Evolutionary conservation across 64 coral and sea anemone species (phyloP).

Genomic region (Anthopleura sola): DNA sequence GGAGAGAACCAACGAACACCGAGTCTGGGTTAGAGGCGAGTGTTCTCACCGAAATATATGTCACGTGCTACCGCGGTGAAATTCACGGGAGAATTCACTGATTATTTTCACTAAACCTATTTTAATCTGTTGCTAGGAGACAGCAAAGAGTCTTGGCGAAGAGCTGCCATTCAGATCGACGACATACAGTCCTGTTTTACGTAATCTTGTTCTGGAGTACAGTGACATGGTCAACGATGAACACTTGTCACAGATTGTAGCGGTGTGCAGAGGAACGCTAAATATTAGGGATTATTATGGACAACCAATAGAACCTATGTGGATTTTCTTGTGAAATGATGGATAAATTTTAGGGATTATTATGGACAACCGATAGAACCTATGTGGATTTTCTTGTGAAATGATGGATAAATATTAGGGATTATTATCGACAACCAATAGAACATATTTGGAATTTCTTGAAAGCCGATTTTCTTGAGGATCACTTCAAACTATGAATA

Average conservation of each 20-base stretch:
- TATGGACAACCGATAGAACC: too few relatives aligned
- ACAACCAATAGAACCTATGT: slow-evolving; percentile 73
- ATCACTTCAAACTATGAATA: too few relatives aligned
- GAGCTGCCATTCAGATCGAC: slow-evolving; percentile 65
- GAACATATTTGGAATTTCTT: too few relatives aligned
- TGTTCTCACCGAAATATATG: too few relatives aligned
- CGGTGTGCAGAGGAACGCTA: slow-evolving; percentile 81
- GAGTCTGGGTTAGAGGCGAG: too few relatives aligned
- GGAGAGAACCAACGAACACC: too few relatives aligned
- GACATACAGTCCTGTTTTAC: slow-evolving; percentile 54
- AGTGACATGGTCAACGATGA: slow-evolving; percentile 89
- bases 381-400: neutral
- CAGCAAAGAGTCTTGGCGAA: slow-evolving; percentile 58
- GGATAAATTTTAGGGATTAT: slow-evolving; percentile 2
- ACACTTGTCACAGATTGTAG: slow-evolving; percentile 73
- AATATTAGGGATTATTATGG: slow-evolving; percentile 78
- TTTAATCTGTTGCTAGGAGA: slow-evolving; percentile 38
- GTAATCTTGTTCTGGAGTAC: slow-evolving; percentile 61
- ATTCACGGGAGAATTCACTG: too few relatives aligned
- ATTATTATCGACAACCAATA: too few relatives aligned
- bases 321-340: slow-evolving; percentile 42
- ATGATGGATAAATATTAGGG: too few relatives aligned
- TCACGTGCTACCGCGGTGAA: too few relatives aligned
- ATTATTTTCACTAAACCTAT: too few relatives aligned
- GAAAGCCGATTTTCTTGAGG: too few relatives aligned